Evolutionary conservation across 2,888 invertebrate genomes (phyloP).

Genomic region (Caenorhabditis doughertyi): DNA sequence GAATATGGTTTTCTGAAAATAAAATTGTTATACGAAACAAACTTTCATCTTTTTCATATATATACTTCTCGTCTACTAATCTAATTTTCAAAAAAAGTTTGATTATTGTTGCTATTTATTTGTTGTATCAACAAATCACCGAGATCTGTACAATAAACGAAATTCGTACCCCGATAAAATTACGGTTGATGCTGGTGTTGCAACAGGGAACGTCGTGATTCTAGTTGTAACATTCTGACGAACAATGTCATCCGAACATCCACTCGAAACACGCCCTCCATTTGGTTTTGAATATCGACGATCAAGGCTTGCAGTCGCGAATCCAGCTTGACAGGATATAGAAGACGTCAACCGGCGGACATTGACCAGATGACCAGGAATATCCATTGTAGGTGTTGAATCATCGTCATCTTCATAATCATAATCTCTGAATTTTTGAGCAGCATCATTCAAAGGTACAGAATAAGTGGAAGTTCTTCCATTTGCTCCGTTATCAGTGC

Average conservation of each 20-base stretch:
- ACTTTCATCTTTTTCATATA: too few species aligned
- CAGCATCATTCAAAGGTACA: conserved; percentile 59
- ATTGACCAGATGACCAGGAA: conserved; percentile 46
- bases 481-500: conserved; percentile 43
- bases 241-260: conserved; percentile 46
- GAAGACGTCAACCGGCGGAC: conserved; percentile 56
- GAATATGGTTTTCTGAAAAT: conserved; percentile 61
- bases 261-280: conserved; percentile 39
- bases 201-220: conserved; percentile 75
- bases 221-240: conserved; percentile 62
- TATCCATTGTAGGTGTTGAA: conserved; percentile 56
- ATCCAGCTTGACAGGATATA: conserved; percentile 69
- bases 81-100: too few species aligned
- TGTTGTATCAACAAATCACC: too few species aligned
- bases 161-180: conserved; percentile 56
- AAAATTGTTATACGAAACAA: too few species aligned
- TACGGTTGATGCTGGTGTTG: conserved; percentile 43
- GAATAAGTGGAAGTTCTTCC: conserved; percentile 60
- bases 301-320: conserved; percentile 70
- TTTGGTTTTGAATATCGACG: conserved; percentile 57
- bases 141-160: conserved; percentile 2
- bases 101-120: too few species aligned
- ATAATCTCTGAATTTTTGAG: conserved; percentile 49
- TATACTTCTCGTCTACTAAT: too few species aligned
- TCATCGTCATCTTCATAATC: conserved; percentile 57